Evolutionary conservation across 2,888 invertebrate genomes (phyloP).

Genomic region (Cepaea hortensis): DNA sequence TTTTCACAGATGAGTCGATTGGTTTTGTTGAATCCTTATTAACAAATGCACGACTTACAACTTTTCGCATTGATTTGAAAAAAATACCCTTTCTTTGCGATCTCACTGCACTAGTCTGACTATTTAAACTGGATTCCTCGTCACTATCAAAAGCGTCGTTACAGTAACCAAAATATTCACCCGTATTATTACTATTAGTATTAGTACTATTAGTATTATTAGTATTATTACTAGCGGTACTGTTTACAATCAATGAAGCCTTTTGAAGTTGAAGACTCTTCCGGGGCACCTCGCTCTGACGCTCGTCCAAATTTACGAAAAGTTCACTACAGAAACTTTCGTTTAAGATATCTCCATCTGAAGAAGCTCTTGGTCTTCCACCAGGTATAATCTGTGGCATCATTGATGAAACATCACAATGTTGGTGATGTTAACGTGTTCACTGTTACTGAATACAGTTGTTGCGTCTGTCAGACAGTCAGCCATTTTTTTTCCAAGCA

Average conservation of each 20-base stretch:
- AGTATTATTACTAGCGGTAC: neutral
- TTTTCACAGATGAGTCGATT: conserved; percentile 36
- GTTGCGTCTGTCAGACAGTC: neutral
- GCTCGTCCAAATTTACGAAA: conserved; percentile 35
- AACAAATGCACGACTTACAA: conserved; percentile 59
- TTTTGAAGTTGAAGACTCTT: conserved; percentile 15
- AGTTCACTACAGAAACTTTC: conserved; percentile 50
- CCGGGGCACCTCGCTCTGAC: conserved; percentile 3
- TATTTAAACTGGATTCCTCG: conserved; percentile 43
- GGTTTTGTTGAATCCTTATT: conserved; percentile 38
- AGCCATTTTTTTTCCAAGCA: neutral
- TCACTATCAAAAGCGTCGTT: conserved; percentile 45
- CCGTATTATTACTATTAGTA: neutral
- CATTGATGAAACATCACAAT: conserved; percentile 33
- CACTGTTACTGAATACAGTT: neutral
- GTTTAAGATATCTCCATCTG: conserved; percentile 65
- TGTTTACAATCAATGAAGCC: conserved; percentile 18
- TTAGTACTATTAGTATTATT: too few species aligned
- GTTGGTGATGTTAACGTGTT: neutral
- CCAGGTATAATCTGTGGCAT: conserved; percentile 60
- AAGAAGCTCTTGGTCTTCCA: conserved; percentile 64
- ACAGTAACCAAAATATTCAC: neutral
- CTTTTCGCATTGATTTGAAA: conserved; percentile 66
- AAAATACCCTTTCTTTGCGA: conserved; percentile 54
- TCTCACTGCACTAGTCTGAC: conserved; percentile 26